Percentiles rank a stretch among this genome's conserved stretches.
phyloP scores from a whole-genome alignment of 2,113 vertebrate genomes.

The Hippocampus abdominalis region DNA sequence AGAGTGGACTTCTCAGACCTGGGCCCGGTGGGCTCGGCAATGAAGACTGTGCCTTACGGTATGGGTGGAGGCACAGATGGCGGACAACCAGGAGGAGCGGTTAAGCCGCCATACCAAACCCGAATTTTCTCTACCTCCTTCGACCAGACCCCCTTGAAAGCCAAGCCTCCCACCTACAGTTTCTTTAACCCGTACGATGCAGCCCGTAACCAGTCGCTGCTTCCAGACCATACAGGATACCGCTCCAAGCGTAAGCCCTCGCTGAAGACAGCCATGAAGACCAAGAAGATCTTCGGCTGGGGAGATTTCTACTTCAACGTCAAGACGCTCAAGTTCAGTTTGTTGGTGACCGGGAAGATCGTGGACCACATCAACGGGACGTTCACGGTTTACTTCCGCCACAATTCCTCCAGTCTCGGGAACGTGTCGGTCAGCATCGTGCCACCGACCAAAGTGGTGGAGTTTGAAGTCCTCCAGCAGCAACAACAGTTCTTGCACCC shows the following conservation, averaged over 20 bases:
- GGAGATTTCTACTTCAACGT: constrained; percentile 97
- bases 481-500: constrained; percentile 78
- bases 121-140: constrained; percentile 69
- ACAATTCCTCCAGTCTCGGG: constrained; percentile 93
- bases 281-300: constrained; percentile 97
- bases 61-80: constrained; percentile 54
- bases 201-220: constrained; percentile 74
- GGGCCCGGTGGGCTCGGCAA: constrained; percentile 66
- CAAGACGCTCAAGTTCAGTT: constrained; percentile 87
- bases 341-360: constrained; percentile 82
- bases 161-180: constrained; percentile 71
- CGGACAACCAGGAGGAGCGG: constrained; percentile 48
- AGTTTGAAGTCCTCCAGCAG: constrained; percentile 83
- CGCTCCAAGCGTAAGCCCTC: constrained; percentile 84
- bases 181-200: constrained; percentile 75
- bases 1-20: constrained; percentile 83
- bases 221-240: constrained; percentile 71
- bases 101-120: constrained; percentile 75
- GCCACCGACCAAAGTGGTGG: constrained; percentile 87
- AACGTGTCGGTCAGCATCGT: constrained; percentile 93
- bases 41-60: constrained; percentile 77
- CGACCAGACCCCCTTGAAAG: constrained; percentile 71
- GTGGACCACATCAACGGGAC: constrained; percentile 97
- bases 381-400: constrained; percentile 95
- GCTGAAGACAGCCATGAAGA: constrained; percentile 81